Base-by-base conservation (phyloP, 2,113 vertebrate genomes). In the Tragelaphus buxtoni region DNA sequence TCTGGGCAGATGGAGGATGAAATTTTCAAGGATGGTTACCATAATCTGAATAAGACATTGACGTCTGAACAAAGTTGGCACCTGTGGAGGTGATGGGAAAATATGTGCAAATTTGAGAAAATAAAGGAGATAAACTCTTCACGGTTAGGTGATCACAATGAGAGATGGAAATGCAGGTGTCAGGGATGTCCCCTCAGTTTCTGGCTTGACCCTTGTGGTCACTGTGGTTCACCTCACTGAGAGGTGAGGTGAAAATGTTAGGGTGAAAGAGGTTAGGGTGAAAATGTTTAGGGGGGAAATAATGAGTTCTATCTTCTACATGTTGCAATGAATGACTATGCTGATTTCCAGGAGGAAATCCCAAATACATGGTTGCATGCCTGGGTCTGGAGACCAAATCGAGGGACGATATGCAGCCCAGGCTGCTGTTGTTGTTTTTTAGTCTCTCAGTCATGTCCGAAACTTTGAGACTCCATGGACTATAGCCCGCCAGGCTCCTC, bases 301-400 rank as follows among this genome's bases (percentile, higher is more conserved):
- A 10, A 28, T 18, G 51, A 24, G 4, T 14, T 32, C 7, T 0
- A 2, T 74, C 72, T 77, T 45, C 5, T 3, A 35, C 0, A 4
- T 35, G 17, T 24, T 45, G 1, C n/a, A 45, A 6, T 4, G n/a
- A 49, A 82, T 42, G 24, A 22, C 2, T 28, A 28, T 77, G 22
- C 7, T 24, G 22, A 77, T 30, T 10, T 83, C 49, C 12, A 26
- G 28, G 39, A n/a, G 14, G 20, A 72, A 76, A 63, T 8, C 16
- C 17, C n/a, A 28, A 28, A n/a, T 12, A 18, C 3, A 5, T 22
- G n/a, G 4, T 26, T 45, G 10, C n/a, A 1, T 7, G 10, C 39
- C 9, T 2, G 39, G 2, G 3, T 56, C 45, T 6, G 8, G 35
- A 53, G 2, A 2, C 28, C 30, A 24, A 20, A 16, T 12, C 9